Conservation (phyloP, 2,797 vertebrate genomes). For the Myotis myotis region DNA sequence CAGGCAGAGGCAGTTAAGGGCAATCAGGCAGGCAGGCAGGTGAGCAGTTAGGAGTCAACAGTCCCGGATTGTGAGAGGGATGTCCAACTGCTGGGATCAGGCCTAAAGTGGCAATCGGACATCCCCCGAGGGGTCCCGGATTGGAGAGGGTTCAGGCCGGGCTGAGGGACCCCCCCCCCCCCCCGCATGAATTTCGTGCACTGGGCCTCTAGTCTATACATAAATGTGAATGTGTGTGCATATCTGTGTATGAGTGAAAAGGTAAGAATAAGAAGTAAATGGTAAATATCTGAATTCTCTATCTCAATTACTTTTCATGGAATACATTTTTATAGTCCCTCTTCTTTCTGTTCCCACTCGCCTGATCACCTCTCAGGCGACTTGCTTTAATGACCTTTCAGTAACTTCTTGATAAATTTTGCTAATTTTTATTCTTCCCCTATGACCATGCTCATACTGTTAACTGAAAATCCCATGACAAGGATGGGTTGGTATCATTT, state of each 20-base stretch:
- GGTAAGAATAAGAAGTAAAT: neutral
- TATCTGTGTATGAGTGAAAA: neutral
- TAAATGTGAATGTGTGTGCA: neutral
- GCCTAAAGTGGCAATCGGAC: too few relatives aligned
- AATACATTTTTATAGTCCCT: neutral
- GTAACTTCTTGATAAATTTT: neutral
- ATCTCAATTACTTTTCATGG: neutral
- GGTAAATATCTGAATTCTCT: neutral
- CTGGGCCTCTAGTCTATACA: too few relatives aligned
- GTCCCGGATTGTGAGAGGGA: too few relatives aligned
- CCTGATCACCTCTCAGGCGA: neutral
- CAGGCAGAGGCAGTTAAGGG: too few relatives aligned
- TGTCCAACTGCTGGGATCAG: too few relatives aligned
- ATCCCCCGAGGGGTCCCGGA: too few relatives aligned
- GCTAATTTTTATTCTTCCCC: neutral
- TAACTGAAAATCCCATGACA: neutral
- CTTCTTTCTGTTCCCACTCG: neutral
- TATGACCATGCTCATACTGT: neutral
- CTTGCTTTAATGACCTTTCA: slow-evolving; percentile 20
- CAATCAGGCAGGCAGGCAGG: too few relatives aligned
- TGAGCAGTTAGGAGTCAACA: too few relatives aligned
- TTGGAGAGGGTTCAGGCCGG: too few relatives aligned
- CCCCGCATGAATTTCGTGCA: too few relatives aligned
- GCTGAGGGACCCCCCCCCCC: too few relatives aligned
- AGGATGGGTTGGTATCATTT: neutral